Evolutionary conservation across 2,113 vertebrate species (phyloP).

Genomic region (Pteruthius melanotis): DNA sequence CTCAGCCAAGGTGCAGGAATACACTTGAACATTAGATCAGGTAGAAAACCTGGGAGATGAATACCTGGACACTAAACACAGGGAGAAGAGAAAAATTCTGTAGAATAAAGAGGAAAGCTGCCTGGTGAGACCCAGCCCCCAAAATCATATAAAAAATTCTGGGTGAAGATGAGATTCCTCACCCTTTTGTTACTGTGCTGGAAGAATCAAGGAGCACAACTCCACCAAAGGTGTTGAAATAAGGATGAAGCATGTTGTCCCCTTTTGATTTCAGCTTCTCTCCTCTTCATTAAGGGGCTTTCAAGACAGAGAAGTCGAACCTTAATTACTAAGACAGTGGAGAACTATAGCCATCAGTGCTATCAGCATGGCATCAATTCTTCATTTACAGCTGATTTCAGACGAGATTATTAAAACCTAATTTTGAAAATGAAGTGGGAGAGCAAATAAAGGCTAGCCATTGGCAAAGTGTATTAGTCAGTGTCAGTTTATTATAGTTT

Average conservation of each 20-base stretch:
- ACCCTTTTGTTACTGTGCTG: background rate
- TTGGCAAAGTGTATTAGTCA: background rate
- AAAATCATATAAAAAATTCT: background rate
- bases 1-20: background rate
- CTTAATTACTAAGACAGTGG: background rate
- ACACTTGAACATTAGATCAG: background rate
- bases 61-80: background rate
- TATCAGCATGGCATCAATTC: background rate
- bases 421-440: background rate
- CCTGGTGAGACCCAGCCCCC: background rate
- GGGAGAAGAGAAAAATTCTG: background rate
- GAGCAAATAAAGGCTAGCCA: background rate
- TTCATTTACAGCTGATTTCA: background rate
- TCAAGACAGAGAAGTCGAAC: background rate
- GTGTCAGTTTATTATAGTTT: background rate
- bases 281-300: background rate
- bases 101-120: background rate
- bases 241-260: background rate
- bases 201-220: background rate
- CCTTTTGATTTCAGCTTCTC: background rate
- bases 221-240: background rate
- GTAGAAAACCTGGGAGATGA: background rate
- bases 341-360: background rate
- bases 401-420: background rate
- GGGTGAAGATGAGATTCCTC: background rate